These are phyloP conservation scores for Florisuga fusca DNA, from an alignment of 2,797 vertebrate genomes.

Conservation along the genomic window DNA sequence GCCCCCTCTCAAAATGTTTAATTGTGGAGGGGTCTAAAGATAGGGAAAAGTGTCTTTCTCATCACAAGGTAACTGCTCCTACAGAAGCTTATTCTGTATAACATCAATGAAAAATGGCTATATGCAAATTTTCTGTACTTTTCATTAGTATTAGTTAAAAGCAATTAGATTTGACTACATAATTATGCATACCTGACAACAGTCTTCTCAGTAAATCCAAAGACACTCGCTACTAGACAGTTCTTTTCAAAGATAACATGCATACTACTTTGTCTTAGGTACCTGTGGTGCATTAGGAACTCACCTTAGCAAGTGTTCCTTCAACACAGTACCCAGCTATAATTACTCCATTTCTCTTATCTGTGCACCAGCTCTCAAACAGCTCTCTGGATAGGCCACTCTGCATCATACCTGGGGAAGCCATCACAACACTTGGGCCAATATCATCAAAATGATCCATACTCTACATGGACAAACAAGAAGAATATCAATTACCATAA, in stretches of 20 bases:
- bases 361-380: conserved; percentile 98
- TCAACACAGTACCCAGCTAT: conserved; percentile 97
- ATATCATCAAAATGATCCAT: conserved; percentile 99
- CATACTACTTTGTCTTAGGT: neutral
- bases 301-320: conserved; percentile 95
- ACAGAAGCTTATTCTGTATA: neutral
- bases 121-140: neutral
- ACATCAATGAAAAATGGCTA: neutral
- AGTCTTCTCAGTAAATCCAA: neutral
- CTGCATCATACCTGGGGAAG: conserved; percentile 98
- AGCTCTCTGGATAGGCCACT: conserved; percentile 94
- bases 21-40: neutral
- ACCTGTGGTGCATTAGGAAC: neutral
- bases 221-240: neutral
- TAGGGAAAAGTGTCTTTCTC: neutral
- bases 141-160: neutral
- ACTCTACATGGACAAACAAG: conserved; percentile 80
- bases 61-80: neutral
- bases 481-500: neutral
- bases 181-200: neutral
- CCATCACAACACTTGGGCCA: conserved; percentile 96
- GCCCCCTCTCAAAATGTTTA: neutral
- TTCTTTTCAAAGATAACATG: neutral
- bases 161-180: neutral
- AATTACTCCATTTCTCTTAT: conserved; percentile 96